Percentiles rank a stretch among this genome's conserved stretches.
phyloP scores from a whole-genome alignment of 2,113 vertebrate genomes.

The Labrus mixtus region DNA sequence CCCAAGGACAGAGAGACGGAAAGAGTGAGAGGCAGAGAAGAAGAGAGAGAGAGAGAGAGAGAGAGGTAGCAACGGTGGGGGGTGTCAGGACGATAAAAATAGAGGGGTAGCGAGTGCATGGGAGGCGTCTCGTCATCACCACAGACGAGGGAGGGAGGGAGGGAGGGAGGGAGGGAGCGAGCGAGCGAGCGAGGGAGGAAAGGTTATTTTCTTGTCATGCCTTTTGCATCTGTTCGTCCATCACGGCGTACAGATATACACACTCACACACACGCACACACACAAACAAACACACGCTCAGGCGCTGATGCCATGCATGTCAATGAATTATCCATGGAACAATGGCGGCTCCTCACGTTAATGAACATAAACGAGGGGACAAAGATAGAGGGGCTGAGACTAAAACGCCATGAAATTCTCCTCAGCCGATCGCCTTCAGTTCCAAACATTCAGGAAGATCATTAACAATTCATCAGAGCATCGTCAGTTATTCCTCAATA shows the following conservation, averaged over 20 bases:
- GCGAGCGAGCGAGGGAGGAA: slow-evolving; percentile 18
- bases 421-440: slow-evolving; percentile 50
- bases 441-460: slow-evolving; percentile 50
- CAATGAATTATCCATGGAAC: slow-evolving; percentile 71
- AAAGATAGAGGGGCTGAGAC: slow-evolving; percentile 69
- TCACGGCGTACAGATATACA: slow-evolving; percentile 13
- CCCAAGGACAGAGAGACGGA: slow-evolving; percentile 73
- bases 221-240: slow-evolving; percentile 59
- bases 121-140: slow-evolving; percentile 58
- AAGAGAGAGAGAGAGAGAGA: not conserved
- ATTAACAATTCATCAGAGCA: slow-evolving; percentile 53
- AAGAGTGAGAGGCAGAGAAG: slow-evolving; percentile 51
- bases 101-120: slow-evolving; percentile 37
- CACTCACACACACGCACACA: not conserved
- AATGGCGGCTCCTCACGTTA: slow-evolving; percentile 64
- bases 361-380: slow-evolving; percentile 77
- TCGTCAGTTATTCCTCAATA: slow-evolving; percentile 32
- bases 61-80: slow-evolving; percentile 5
- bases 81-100: slow-evolving; percentile 72
- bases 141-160: slow-evolving; percentile 41
- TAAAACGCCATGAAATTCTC: slow-evolving; percentile 72
- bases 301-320: slow-evolving; percentile 48
- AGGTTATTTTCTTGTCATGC: slow-evolving; percentile 73
- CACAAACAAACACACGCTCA: slow-evolving; percentile 25
- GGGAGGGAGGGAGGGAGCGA: slow-evolving; percentile 15